Evolutionary conservation across 2,113 vertebrate species (phyloP), one percentile per base, ranked within the genome.

Genomic region (Syrmaticus mikado): DNA sequence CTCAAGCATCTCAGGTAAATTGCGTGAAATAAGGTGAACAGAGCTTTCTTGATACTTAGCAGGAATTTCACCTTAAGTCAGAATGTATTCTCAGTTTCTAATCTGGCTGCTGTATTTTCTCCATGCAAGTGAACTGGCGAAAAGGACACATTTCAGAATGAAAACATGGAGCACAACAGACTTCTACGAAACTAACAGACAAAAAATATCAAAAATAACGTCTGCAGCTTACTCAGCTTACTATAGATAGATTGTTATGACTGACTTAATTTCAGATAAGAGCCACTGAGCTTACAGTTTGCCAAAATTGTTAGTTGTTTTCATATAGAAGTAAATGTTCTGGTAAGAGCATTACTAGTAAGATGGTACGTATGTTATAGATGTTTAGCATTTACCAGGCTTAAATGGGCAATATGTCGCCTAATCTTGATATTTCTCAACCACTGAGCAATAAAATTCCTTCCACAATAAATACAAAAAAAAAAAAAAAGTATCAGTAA

Each of bases 361-460:
- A 78, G 30, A 86, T 8, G 11, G 22, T 13, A 24, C 28, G 4
- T 25, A 82, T 9, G 17, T 72, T 83, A 86, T 30, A 84, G 77
- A 48, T 72, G 41, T 55, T 67, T 81, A 72, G 93, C 7, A 60
- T 10, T 78, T 82, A 81, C 36, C 32, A 57, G 46, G 66, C 43
- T 67, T 64, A 72, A 94, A 34, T 15, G 11, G 50, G 32, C 65
- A 86, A 89, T 89, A 71, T 25, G 28, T 78, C 92, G 50, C 77
- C 46, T 81, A 89, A 90, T 78, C 68, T 85, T 8, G 3, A 8
- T 78, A 75, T 94, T 96, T 95, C 88, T 84, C 83, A 94, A 93
- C 27, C 43, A 45, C n/a, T 72, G 61, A 84, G 80, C 34, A 90
- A 93, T 30, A 36, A 27, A 57, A 90, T 90, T 84, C 70, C 77